Base-by-base conservation (phyloP, 2,888 invertebrate species). In the Rhaphigaster nebulosa region DNA sequence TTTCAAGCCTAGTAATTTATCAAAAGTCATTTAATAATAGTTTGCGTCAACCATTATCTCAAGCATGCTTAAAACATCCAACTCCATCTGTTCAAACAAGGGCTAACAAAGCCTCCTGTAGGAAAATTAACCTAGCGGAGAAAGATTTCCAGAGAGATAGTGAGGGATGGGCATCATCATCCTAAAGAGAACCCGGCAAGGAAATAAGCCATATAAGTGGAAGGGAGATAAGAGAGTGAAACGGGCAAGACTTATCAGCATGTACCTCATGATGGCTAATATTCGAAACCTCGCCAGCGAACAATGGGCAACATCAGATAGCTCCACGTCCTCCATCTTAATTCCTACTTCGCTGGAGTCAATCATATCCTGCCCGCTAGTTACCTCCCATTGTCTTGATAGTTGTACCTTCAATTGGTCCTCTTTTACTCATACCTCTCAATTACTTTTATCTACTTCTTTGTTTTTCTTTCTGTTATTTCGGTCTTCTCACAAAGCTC, bases 251-350 rank as follows among this genome's bases (percentile, higher is more conserved):
- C 70, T 76, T 76, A 76, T 84, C 45, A 84, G 41, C 45, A 84
- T 84, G 84, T 84, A 84, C 13, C 84, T n/a, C 20, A 84, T 41
- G 84, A 41, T 50, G 84, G 84, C 84, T 84, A 84, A 84, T 84
- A 84, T 84, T 84, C 84, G 84, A 84, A 84, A 45, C n/a, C 45
- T 45, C 45, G 26, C n/a, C 84, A 45, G 45, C 41, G 45, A 50
- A 84, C 84, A 84, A 84, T 84, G 84, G 84, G 45, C 45, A 84
- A 41, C 84, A 84, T 84, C 84, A 84, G 84, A 84, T 84, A 84
- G 41, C 45, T 84, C n/a, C 84, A 84, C 84, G 84, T 84, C 84
- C 45, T 84, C 84, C 84, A 84, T 84, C 84, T 84, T 84, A 84
- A 84, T 84, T 84, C 84, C 84, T 84, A 41, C 45, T n/a, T 84